Percentiles rank a stretch among this genome's conserved stretches.
phyloP scores from a whole-genome alignment of 2,113 vertebrate genomes.

The Puma concolor region DNA sequence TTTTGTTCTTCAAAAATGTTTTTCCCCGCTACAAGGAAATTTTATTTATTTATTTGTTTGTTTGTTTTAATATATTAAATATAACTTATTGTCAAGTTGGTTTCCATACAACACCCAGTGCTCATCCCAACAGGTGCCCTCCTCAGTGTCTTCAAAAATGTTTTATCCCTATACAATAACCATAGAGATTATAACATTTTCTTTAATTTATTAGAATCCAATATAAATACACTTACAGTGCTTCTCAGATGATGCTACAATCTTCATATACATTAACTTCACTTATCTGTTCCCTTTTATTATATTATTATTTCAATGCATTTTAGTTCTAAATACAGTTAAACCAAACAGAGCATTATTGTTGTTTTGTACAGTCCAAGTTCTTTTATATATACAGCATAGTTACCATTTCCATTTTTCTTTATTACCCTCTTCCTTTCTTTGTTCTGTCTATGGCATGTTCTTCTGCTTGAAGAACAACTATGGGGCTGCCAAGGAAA shows the following conservation, averaged over 20 bases:
- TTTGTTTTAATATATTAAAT: too few species aligned
- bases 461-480: not conserved
- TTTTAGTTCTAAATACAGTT: not conserved
- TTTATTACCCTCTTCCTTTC: not conserved
- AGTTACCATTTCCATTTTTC: not conserved
- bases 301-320: not conserved
- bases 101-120: too few species aligned
- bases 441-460: not conserved
- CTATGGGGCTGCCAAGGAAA: not conserved
- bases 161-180: not conserved
- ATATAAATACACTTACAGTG: not conserved
- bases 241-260: not conserved
- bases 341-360: not conserved
- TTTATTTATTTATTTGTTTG: too few species aligned
- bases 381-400: not conserved
- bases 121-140: too few species aligned
- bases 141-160: not conserved
- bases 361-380: not conserved
- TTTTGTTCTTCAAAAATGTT: not conserved
- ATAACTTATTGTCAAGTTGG: too few species aligned
- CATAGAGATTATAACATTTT: not conserved
- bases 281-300: not conserved
- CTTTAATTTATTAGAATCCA: not conserved
- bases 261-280: not conserved
- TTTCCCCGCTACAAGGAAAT: not conserved